Evolutionary conservation across 1,140 invertebrate genomes (phyloP), one percentile per base, ranked within the genome.

Genomic region (Scylla paramamosain): DNA sequence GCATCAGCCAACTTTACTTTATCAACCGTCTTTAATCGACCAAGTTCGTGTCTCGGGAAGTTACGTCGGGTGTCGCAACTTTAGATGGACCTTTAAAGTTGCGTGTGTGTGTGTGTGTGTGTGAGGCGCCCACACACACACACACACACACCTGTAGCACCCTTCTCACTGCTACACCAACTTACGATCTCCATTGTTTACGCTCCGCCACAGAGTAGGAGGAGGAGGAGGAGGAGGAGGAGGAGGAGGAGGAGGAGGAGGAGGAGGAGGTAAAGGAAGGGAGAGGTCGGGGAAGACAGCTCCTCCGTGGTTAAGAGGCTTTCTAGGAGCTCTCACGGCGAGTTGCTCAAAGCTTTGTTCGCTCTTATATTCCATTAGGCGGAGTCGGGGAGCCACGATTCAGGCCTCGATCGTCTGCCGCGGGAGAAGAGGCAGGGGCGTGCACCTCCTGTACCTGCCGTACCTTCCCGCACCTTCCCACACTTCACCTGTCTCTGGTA

Each of bases 41-140:
- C 67, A 77, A 77, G 67, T 77, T 77, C 67, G 67, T 77, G 67
- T 77, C 67, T 25, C 67, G 67, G 67, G 67, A 77, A 77, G 67
- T 77, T 77, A 77, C 20, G 67, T 77, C 67, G 67, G 67, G 87
- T 89, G 87, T 89, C 87, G n/a, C 87, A 89, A 89, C 87, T 89
- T 89, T 89, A 77, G 67, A 77, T 77, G 20, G 67, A 77, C 67
- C 67, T n/a, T 46, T 48, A 3, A 46, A 89, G 87, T 89, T 89
- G 48, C 87, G 2, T 89, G 31, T 16, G 87, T 20, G 87, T 89
- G 31, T 89, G 87, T 46, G 39, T 89, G 87, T 89, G 87, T 89
- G 87, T 89, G 87, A 48, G 87, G n/a, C 67, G n/a, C 67, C 8
- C 67, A 77, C 67, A 77, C 67, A 77, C 67, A 77, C 67, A 77